Conservation (phyloP, 2,888 invertebrate genomes). For the Hipparchia semele region DNA sequence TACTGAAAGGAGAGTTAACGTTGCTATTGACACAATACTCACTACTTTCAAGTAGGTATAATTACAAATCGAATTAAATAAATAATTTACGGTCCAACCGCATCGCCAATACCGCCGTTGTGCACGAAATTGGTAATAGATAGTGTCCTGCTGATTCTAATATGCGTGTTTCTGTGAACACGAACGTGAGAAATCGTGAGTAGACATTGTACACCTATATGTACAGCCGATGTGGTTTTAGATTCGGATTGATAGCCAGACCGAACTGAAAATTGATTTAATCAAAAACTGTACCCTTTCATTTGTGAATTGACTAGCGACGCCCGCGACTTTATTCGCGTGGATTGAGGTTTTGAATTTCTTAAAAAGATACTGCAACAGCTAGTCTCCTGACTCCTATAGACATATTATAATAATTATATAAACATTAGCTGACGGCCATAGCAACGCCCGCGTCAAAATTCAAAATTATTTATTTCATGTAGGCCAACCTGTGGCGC, state of each 20-base stretch:
- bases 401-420: too few relatives aligned
- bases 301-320: too few relatives aligned
- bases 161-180: constrained; percentile 30
- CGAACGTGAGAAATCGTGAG: constrained; percentile 40
- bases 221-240: constrained; percentile 21
- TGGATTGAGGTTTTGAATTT: too few relatives aligned
- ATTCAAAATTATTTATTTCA: too few relatives aligned
- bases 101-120: constrained; percentile 5
- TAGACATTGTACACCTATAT: constrained; percentile 23
- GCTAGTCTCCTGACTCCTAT: too few relatives aligned
- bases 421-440: too few relatives aligned
- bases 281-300: too few relatives aligned
- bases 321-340: too few relatives aligned
- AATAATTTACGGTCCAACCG: constrained; percentile 4
- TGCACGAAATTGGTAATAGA: constrained; percentile 22
- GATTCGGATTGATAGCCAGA: constrained; percentile 8
- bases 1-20: too few relatives aligned
- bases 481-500: too few relatives aligned
- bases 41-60: constrained; percentile 14
- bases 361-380: too few relatives aligned
- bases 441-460: too few relatives aligned
- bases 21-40: not conserved
- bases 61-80: constrained; percentile 17
- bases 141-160: constrained; percentile 28
- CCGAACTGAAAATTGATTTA: not conserved